These are phyloP conservation scores for Battus philenor DNA, from an alignment of 1,140 invertebrate genomes.

Conservation along the genomic window DNA sequence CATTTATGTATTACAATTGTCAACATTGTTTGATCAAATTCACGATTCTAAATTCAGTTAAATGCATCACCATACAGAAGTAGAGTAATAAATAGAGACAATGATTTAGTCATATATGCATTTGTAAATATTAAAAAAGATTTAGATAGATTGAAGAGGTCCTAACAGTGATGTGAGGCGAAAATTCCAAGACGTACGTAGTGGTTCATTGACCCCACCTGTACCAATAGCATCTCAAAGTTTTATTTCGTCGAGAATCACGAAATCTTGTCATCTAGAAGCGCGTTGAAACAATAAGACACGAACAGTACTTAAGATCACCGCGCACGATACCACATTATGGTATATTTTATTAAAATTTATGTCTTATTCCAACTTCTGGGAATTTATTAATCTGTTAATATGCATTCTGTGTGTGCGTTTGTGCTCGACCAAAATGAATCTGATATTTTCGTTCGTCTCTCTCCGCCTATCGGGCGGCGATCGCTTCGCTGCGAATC, in stretches of 20 bases:
- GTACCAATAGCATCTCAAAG: slow-evolving; percentile 33
- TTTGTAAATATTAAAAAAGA: too few species aligned
- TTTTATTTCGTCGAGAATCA: slow-evolving; percentile 27
- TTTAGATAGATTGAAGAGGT: too few species aligned
- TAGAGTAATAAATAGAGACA: too few species aligned
- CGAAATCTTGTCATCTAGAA: slow-evolving; percentile 37
- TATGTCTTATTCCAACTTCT: slow-evolving; percentile 69
- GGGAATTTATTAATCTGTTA: slow-evolving; percentile 71
- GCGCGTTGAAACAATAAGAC: slow-evolving; percentile 54
- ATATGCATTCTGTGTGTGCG: slow-evolving; percentile 67
- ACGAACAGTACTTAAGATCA: slow-evolving; percentile 49
- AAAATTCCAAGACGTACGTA: slow-evolving; percentile 21
- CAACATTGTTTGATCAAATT: too few species aligned
- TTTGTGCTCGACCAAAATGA: slow-evolving; percentile 34
- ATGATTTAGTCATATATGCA: too few species aligned
- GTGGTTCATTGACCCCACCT: slow-evolving; percentile 42
- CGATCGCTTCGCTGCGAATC: slow-evolving; percentile 12
- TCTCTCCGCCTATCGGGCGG: slow-evolving; percentile 9
- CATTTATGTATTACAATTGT: too few species aligned
- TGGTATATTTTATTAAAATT: slow-evolving; percentile 69
- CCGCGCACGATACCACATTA: slow-evolving; percentile 38
- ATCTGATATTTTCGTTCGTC: slow-evolving; percentile 39
- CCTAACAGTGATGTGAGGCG: slow-evolving; percentile 16
- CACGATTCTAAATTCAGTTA: too few species aligned
- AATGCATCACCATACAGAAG: too few species aligned